A percentile compares a stretch with the other conserved stretches of the same genome.
phyloP scores from a whole-genome alignment of 2,797 vertebrate genomes.

The Muraenolepis orangiensis region DNA sequence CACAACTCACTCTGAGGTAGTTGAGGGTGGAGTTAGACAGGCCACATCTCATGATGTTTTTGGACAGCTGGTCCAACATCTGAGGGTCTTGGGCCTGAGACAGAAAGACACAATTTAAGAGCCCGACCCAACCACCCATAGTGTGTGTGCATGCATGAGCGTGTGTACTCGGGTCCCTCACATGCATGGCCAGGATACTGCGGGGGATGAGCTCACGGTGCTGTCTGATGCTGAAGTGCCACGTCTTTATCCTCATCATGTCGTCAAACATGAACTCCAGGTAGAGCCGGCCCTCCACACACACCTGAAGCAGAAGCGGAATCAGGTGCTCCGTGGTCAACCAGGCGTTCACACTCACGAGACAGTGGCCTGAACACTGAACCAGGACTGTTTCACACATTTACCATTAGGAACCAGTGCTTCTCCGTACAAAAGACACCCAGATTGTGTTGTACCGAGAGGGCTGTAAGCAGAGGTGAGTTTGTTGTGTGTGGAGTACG shows the following conservation, averaged over 20 bases:
- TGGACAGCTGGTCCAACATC: constrained; percentile 99
- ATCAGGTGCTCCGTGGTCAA: background rate
- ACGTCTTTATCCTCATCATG: constrained; percentile 99
- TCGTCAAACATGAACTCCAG: constrained; percentile 99
- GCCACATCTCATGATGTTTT: constrained; percentile 99
- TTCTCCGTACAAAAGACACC: background rate
- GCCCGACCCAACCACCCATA: background rate
- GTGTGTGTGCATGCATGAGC: too few relatives aligned
- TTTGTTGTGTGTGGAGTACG: too few relatives aligned
- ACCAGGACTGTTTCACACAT: too few relatives aligned
- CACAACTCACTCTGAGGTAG: constrained; percentile 97
- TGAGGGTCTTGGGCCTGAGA: constrained; percentile 95
- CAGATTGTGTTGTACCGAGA: background rate
- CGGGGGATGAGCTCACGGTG: constrained; percentile 98
- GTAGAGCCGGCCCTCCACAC: constrained; percentile 94
- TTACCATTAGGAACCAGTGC: background rate
- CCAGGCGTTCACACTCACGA: background rate
- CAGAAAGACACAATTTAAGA: constrained; percentile 12
- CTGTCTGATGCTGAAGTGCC: constrained; percentile 99
- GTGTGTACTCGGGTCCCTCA: constrained; percentile 70
- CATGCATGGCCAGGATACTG: constrained; percentile 98
- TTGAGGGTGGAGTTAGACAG: constrained; percentile 98
- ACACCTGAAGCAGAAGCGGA: constrained; percentile 77
- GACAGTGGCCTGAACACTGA: background rate
- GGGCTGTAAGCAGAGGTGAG: too few relatives aligned